Percentiles rank a stretch among this genome's conserved stretches.
These are phyloP conservation scores for Halichoerus grypus DNA, from an alignment of 2,113 vertebrate species.

Conservation along the genomic window DNA sequence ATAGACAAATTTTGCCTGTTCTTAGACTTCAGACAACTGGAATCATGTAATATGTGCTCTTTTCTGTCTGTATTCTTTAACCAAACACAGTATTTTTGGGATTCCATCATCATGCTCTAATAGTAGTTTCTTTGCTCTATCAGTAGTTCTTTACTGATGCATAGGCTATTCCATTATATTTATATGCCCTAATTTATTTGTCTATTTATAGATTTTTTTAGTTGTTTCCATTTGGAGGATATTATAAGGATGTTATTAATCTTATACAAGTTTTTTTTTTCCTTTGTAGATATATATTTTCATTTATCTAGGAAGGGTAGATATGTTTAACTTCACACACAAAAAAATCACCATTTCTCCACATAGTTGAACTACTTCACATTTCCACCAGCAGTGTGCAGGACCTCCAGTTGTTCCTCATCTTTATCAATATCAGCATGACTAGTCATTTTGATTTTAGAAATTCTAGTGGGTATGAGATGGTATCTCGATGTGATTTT, in stretches of 20 bases:
- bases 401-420: background rate
- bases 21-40: background rate
- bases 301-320: background rate
- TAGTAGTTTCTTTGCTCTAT: background rate
- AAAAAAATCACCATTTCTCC: conserved; percentile 17
- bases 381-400: background rate
- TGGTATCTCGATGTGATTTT: background rate
- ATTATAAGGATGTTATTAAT: background rate
- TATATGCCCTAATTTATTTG: background rate
- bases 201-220: background rate
- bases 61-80: background rate
- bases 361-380: background rate
- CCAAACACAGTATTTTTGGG: background rate
- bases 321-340: background rate
- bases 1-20: background rate
- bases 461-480: background rate
- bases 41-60: background rate
- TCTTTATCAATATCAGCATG: background rate
- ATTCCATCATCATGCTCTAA: background rate
- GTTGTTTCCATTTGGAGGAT: background rate
- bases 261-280: background rate
- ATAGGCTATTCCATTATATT: background rate
- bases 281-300: background rate
- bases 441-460: background rate
- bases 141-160: background rate